These are phyloP conservation scores for Catalaphyllia jardinei DNA, from an alignment of 64 coral and sea anemone genomes.

Conservation along the genomic window DNA sequence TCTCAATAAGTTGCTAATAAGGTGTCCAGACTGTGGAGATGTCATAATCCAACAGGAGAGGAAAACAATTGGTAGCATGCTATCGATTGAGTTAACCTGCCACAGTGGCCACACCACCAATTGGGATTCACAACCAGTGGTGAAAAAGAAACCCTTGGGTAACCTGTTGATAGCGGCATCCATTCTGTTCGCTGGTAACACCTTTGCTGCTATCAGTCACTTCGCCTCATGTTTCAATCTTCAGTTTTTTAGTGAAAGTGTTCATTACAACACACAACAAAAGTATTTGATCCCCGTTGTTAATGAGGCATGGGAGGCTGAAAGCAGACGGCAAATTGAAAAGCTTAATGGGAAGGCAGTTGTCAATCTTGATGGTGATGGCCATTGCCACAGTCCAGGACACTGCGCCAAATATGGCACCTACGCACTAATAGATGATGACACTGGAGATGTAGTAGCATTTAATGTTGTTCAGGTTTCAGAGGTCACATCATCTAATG, in stretches of 20 bases:
- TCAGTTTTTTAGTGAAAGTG: conserved; percentile 42
- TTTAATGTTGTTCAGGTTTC: conserved; percentile 43
- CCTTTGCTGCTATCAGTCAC: neutral
- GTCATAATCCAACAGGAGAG: neutral
- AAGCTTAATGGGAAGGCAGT: too few relatives aligned
- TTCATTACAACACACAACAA: conserved; percentile 22
- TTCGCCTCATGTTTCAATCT: conserved; percentile 34
- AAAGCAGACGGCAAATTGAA: neutral
- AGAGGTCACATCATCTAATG: conserved; percentile 66
- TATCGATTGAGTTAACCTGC: neutral
- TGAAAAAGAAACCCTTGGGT: conserved; percentile 31
- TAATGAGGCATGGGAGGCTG: conserved; percentile 34
- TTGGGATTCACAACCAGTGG: conserved; percentile 45
- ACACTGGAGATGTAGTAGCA: neutral
- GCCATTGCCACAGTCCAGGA: too few relatives aligned
- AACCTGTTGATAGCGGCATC: conserved; percentile 25
- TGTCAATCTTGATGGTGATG: too few relatives aligned
- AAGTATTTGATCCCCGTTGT: conserved; percentile 37
- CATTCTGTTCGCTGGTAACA: conserved; percentile 23
- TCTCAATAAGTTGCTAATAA: neutral
- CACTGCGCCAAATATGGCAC: too few relatives aligned
- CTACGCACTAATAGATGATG: too few relatives aligned
- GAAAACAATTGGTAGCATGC: conserved; percentile 21
- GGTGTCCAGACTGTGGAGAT: conserved; percentile 6
- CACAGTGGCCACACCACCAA: conserved; percentile 2